Percentiles rank a stretch among this genome's conserved stretches.
These are phyloP conservation scores for Hemicordylus capensis DNA, from an alignment of 2,113 vertebrate genomes.

Conservation along the genomic window DNA sequence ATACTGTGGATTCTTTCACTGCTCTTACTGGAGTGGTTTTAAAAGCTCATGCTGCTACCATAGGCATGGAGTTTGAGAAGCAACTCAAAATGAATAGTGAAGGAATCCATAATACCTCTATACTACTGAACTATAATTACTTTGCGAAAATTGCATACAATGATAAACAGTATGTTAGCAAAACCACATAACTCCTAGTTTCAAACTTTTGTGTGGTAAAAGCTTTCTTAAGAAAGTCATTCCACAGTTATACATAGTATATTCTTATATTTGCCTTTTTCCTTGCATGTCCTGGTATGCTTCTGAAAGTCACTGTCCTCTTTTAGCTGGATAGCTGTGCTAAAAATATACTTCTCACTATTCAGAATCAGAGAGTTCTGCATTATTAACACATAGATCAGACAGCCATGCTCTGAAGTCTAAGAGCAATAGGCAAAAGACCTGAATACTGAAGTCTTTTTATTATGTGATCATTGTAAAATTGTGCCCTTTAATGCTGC, in stretches of 20 bases:
- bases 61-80: not conserved
- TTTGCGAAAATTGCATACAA: not conserved
- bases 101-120: not conserved
- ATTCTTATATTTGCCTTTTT: not conserved
- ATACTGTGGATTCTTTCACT: not conserved
- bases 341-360: slow-evolving; percentile 48
- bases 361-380: slow-evolving; percentile 57
- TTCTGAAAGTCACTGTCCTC: slow-evolving; percentile 31
- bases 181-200: not conserved
- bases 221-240: slow-evolving; percentile 18
- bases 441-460: slow-evolving; percentile 73
- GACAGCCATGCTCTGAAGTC: slow-evolving; percentile 36
- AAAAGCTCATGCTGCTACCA: slow-evolving; percentile 13
- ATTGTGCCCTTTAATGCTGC: slow-evolving; percentile 73
- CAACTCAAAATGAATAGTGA: not conserved
- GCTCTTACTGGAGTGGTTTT: not conserved
- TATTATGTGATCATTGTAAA: slow-evolving; percentile 72
- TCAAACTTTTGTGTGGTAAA: not conserved
- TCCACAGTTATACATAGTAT: slow-evolving; percentile 1
- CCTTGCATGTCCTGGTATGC: slow-evolving; percentile 20
- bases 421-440: slow-evolving; percentile 71
- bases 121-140: not conserved
- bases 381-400: slow-evolving; percentile 69
- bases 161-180: not conserved
- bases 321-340: slow-evolving; percentile 40